Percentiles rank a stretch among this genome's conserved stretches.
These are phyloP conservation scores for Epinephelus coioides DNA, from an alignment of 2,797 vertebrate genomes.

Conservation along the genomic window DNA sequence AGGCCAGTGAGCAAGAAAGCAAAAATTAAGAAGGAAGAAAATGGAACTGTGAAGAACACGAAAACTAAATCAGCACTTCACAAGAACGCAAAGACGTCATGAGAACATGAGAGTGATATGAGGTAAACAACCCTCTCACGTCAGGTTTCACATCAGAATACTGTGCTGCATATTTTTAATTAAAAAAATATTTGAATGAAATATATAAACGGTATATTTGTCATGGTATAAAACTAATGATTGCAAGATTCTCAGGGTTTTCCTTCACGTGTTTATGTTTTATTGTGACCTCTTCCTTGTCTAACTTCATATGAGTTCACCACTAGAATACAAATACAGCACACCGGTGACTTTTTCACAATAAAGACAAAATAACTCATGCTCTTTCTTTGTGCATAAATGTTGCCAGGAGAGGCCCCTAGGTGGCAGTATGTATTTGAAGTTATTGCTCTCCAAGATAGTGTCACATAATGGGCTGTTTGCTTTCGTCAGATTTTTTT, in stretches of 20 bases:
- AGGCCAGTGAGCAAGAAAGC: slow-evolving; percentile 35
- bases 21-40: slow-evolving; percentile 56
- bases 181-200: not conserved
- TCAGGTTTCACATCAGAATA: slow-evolving; percentile 18
- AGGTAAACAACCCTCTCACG: slow-evolving; percentile 33
- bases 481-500: not conserved
- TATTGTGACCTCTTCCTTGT: slow-evolving; percentile 1
- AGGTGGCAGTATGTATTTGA: slow-evolving; percentile 63
- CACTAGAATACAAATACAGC: not conserved
- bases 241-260: slow-evolving; percentile 8
- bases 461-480: not conserved
- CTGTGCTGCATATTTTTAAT: not conserved
- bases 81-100: slow-evolving; percentile 49
- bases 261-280: slow-evolving; percentile 7
- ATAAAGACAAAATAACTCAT: slow-evolving; percentile 20
- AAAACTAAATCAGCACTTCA: slow-evolving; percentile 32
- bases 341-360: not conserved
- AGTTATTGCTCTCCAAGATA: not conserved
- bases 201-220: not conserved
- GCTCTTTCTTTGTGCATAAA: not conserved
- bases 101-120: slow-evolving; percentile 51
- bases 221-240: not conserved
- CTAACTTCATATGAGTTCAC: slow-evolving; percentile 3
- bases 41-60: slow-evolving; percentile 7
- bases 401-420: slow-evolving; percentile 45